Percentiles rank a stretch among this genome's conserved stretches.
phyloP scores from a whole-genome alignment of 2,797 vertebrate species.

The Enteromius viviparus region DNA sequence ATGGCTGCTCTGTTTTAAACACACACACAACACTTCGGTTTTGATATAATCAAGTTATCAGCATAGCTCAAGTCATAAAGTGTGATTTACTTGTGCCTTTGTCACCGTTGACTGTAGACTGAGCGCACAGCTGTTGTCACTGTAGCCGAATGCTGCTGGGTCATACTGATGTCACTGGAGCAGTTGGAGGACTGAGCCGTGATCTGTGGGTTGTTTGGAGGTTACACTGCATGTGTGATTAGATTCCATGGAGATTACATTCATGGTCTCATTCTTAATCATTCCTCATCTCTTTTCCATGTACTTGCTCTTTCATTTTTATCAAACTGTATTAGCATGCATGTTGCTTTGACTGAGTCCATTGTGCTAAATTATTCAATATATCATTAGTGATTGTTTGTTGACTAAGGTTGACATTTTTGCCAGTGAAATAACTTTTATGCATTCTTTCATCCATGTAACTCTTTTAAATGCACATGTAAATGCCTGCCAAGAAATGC shows the following conservation, averaged over 20 bases:
- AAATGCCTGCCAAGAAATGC: neutral
- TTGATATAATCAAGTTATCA: constrained; percentile 1
- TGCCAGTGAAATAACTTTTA: neutral
- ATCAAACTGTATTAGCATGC: neutral
- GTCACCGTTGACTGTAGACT: neutral
- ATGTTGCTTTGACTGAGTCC: neutral
- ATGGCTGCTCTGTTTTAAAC: constrained; percentile 1
- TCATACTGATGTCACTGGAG: constrained; percentile 24
- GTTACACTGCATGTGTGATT: constrained; percentile 13
- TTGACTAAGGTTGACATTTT: no score
- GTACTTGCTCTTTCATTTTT: neutral
- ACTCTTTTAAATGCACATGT: neutral
- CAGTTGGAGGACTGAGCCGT: constrained; percentile 12
- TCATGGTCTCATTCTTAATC: constrained; percentile 6
- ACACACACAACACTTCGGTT: neutral
- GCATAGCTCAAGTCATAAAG: neutral
- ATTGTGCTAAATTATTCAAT: neutral
- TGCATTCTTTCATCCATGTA: neutral
- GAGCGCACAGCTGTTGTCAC: constrained; percentile 13
- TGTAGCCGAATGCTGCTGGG: constrained; percentile 5
- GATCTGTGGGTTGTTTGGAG: constrained; percentile 8
- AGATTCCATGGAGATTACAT: neutral
- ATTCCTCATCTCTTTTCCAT: neutral
- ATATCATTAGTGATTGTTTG: no score
- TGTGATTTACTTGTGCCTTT: constrained; percentile 17